These are phyloP conservation scores for Scatophagus argus DNA, from an alignment of 2,113 vertebrate genomes.

Conservation along the genomic window DNA sequence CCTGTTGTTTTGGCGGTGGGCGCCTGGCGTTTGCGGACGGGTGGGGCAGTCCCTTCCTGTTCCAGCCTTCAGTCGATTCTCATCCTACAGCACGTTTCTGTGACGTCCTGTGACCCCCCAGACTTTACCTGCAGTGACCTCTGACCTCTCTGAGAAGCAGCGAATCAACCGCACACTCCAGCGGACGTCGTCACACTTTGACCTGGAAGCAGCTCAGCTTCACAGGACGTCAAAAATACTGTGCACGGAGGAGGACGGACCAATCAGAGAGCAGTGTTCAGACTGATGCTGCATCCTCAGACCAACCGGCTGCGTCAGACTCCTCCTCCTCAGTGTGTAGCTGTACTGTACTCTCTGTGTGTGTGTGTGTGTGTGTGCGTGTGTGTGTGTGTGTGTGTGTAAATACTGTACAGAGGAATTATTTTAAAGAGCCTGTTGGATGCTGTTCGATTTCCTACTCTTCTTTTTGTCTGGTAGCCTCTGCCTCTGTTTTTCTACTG, in stretches of 20 bases:
- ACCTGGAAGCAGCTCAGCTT: conserved; percentile 32
- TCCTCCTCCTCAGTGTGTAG: conserved; percentile 61
- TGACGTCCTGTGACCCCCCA: neutral
- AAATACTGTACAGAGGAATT: conserved; percentile 97
- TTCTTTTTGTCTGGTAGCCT: conserved; percentile 76
- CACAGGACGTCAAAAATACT: conserved; percentile 32
- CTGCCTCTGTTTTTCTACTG: conserved; percentile 82
- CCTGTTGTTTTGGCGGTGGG: neutral
- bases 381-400: conserved; percentile 83
- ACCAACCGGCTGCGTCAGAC: conserved; percentile 17
- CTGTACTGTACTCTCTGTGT: conserved; percentile 63
- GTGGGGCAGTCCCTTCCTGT: conserved; percentile 3
- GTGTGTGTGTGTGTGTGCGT: conserved; percentile 47
- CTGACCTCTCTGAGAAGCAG: conserved; percentile 29
- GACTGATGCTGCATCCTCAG: conserved; percentile 25
- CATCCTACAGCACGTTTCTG: neutral
- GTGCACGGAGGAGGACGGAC: conserved; percentile 53
- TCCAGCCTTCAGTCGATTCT: neutral
- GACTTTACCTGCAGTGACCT: conserved; percentile 23
- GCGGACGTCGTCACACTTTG: conserved; percentile 1
- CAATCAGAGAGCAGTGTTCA: conserved; percentile 52
- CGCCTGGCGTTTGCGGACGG: neutral
- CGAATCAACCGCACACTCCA: neutral
- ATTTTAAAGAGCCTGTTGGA: conserved; percentile 90
- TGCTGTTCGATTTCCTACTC: conserved; percentile 80